Percentiles rank a stretch among this genome's conserved stretches.
Conservation (phyloP, 2,888 invertebrate genomes). For the Rhodophaea formosa region DNA sequence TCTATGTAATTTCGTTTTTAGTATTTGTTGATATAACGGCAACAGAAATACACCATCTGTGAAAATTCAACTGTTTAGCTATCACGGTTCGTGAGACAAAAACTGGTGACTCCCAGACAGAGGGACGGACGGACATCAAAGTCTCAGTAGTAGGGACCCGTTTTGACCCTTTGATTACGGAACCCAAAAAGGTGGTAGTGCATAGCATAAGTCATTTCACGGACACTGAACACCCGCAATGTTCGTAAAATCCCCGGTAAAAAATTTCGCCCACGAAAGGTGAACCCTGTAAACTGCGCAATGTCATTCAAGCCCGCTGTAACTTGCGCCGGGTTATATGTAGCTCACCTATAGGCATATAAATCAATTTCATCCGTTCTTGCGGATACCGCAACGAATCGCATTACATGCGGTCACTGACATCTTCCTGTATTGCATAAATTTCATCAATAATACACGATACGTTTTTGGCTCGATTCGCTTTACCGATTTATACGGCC, state of each 20-base stretch:
- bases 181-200: constrained; percentile 37
- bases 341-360: constrained; percentile 43
- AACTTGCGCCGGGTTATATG: constrained; percentile 25
- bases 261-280: constrained; percentile 31
- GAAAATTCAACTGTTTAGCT: too few species aligned
- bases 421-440: constrained; percentile 65
- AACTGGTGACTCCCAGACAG: too few species aligned
- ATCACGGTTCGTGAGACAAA: too few species aligned
- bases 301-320: constrained; percentile 33
- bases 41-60: too few species aligned
- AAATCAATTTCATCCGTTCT: constrained; percentile 69
- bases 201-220: constrained; percentile 40
- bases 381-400: constrained; percentile 67
- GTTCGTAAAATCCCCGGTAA: constrained; percentile 33
- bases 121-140: too few species aligned
- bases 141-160: too few species aligned
- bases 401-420: constrained; percentile 71
- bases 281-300: constrained; percentile 32
- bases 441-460: constrained; percentile 43
- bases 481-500: constrained; percentile 19
- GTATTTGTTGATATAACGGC: too few species aligned
- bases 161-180: too few species aligned
- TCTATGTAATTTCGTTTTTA: too few species aligned
- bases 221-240: constrained; percentile 38
- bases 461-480: constrained; percentile 20